Evolutionary conservation across 2,888 invertebrate species (phyloP).

Genomic region (Chaitophorus viminalis): DNA sequence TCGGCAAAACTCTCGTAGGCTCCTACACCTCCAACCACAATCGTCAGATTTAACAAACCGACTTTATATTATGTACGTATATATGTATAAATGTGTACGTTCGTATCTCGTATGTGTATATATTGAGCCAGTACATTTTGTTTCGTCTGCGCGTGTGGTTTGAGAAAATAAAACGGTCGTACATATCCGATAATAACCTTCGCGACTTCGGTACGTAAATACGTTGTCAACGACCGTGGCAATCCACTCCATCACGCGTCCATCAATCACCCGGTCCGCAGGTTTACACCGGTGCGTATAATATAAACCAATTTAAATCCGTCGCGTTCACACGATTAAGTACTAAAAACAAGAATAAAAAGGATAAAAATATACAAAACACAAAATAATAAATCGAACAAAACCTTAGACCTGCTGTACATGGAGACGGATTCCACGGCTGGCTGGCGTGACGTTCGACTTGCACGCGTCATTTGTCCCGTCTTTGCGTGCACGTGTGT

Average conservation of each 20-base stretch:
- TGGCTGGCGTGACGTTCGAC: background rate
- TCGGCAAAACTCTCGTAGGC: background rate
- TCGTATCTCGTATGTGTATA: no score
- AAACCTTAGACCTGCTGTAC: background rate
- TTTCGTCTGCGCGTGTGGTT: background rate
- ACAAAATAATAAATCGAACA: slow-evolving; percentile 17
- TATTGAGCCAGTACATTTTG: background rate
- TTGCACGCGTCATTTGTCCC: slow-evolving; percentile 47
- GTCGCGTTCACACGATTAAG: background rate
- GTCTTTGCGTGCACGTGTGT: background rate
- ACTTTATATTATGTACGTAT: background rate
- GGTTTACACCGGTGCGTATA: background rate
- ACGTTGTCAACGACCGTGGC: background rate
- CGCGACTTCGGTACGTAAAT: background rate
- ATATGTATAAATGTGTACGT: no score
- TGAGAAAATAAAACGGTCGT: background rate
- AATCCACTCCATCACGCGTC: background rate
- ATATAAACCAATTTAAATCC: slow-evolving; percentile 25
- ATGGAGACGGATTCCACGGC: background rate
- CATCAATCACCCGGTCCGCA: background rate
- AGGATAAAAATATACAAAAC: background rate
- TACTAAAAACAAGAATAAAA: background rate
- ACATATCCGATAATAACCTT: background rate
- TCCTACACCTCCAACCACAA: background rate
- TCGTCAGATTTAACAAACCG: slow-evolving; percentile 24